phyloP scores from a whole-genome alignment of 1,140 invertebrate species.

The Aplysia californica region DNA sequence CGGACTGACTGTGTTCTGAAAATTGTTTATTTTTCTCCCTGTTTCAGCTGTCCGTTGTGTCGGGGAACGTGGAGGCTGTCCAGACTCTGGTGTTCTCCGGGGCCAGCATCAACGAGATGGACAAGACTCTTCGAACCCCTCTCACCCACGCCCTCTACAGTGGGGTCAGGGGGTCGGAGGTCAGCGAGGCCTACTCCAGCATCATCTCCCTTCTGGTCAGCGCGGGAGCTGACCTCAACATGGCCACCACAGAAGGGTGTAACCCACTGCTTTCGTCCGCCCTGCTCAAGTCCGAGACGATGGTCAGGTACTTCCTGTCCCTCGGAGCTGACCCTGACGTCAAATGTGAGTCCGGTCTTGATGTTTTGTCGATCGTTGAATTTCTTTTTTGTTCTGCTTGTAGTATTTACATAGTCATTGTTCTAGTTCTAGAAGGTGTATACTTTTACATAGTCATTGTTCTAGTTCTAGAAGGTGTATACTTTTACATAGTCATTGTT shows the following conservation, averaged over 20 bases:
- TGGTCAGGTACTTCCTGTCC: conserved; percentile 36
- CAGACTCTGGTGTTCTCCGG: conserved; percentile 29
- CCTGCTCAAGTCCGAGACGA: conserved; percentile 8
- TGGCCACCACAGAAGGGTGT: conserved; percentile 32
- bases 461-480: too few relatives aligned
- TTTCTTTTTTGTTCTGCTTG: too few relatives aligned
- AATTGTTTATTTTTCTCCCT: neutral
- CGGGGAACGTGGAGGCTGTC: conserved; percentile 34
- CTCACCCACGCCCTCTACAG: conserved; percentile 36
- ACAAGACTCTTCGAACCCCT: conserved; percentile 34
- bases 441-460: too few relatives aligned
- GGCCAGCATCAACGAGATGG: conserved; percentile 37
- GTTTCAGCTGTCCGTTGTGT: conserved; percentile 31
- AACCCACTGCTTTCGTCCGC: conserved; percentile 35
- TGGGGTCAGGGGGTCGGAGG: conserved; percentile 9
- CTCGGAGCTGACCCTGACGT: conserved; percentile 36
- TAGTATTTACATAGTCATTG: too few relatives aligned
- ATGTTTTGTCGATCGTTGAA: too few relatives aligned
- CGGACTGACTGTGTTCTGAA: neutral
- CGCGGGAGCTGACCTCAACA: conserved; percentile 36
- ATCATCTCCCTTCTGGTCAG: conserved; percentile 36
- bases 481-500: too few relatives aligned
- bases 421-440: too few relatives aligned
- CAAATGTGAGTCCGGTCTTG: conserved; percentile 38
- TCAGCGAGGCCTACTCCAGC: conserved; percentile 25